Evolutionary conservation across 2,797 vertebrate species (phyloP), one percentile per base, ranked within the genome.

Genomic region (Notolepis coatsorum): DNA sequence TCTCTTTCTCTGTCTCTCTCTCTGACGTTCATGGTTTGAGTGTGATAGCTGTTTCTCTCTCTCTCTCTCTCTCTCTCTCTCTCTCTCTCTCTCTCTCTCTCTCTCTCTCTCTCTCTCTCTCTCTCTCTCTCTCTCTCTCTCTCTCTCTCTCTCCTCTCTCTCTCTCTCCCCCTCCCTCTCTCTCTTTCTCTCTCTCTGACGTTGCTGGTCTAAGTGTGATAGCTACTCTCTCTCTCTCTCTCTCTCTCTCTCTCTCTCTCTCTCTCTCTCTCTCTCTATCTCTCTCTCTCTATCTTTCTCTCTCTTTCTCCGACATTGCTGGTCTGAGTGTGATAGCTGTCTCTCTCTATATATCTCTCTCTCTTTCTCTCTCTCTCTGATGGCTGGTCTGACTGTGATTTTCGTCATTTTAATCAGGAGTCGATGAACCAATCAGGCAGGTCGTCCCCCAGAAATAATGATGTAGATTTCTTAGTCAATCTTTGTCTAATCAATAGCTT

Each of bases 211-310:
- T 7, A 28, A 33, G 6, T 18, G 31, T 33, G 1, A n/a, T n/a
- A n/a, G n/a, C 60, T 55, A 53, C 51, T 53, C 27, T 67, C 35
- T 64, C 35, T 52, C 17, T 24, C 60, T 69, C 27, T 39, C 61
- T 58, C 35, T 41, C 58, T 54, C 39, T 59, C 55, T 37, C 60
- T 79, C 75, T 73, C 71, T 82, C 74, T 80, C 59, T 71, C 63
- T 61, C 60, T 68, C 2, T 61, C 28, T 60, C 50, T 45, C 41
- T 74, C 31, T 48, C 61, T 63, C 59, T 52, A 68, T 38, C 41
- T 50, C 6, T 68, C 18, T 15, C 45, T 25, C 65, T 50, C n/a
- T 43, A 49, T 60, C 12, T 43, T 27, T 62, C 41, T 8, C 17
- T 48, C 23, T n/a, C 37, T 55, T 13, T 0, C 9, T 45, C 33